Evolutionary conservation across 2,113 vertebrate genomes (phyloP), one percentile per base, ranked within the genome.

Genomic region (Thalassarche chlororhynchos): DNA sequence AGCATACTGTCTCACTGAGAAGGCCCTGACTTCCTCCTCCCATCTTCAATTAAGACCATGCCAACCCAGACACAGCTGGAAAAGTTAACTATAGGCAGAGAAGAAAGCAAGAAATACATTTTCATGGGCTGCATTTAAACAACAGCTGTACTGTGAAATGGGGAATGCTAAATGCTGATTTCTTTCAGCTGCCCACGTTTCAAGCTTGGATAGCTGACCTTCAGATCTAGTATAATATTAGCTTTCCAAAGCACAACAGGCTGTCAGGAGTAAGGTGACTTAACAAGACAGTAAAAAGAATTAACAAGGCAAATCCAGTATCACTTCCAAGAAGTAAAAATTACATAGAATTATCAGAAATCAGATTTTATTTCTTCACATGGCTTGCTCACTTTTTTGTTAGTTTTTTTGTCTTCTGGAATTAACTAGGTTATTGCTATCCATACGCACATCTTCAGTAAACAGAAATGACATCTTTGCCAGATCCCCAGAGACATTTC

Each of bases 121-220:
- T 69, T 75, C 68, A 52, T 44, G 12, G 64, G 66, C 82, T 94
- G 64, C 44, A 58, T 82, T 70, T 85, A 84, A 97, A 98, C 97
- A 98, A 97, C 69, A 97, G 87, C 75, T 96, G 71, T 80, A 95
- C 88, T 98, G 64, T 96, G 71, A 89, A 92, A 81, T 1, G 18
- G 17, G 19, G 79, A 80, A 69, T 16, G 9, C 69, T 83, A 84
- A 84, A 83, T 40, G 32, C 32, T 85, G 81, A 55, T 91, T 64
- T 90, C 65, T 78, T 92, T 83, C 84, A 90, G 77, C 87, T 93
- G 44, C 92, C 88, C 89, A 94, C 93, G 89, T 68, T 94, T 90
- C 81, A 85, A 85, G 84, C 83, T 38, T 79, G 60, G 89, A 92
- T 70, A 91, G 60, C 47, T 97, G 97, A 98, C 94, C 97, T 98